These are phyloP conservation scores for Sinopyrophorus schimmeli DNA, from an alignment of 2,888 invertebrate species.

Conservation along the genomic window DNA sequence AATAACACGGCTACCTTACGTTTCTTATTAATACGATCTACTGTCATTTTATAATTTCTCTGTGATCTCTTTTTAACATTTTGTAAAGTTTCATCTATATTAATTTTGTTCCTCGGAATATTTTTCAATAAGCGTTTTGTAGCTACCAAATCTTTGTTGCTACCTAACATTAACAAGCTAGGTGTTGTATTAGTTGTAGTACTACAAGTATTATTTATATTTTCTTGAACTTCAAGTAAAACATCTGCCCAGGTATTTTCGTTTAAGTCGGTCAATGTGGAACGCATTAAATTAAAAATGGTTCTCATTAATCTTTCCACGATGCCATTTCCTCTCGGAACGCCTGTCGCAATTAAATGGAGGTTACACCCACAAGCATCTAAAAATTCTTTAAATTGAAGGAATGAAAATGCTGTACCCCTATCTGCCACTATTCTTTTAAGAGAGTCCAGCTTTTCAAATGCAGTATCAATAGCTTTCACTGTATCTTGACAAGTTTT, in stretches of 20 bases:
- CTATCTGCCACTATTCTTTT: constrained; percentile 10
- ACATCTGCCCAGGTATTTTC: not conserved
- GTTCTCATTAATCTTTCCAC: constrained; percentile 31
- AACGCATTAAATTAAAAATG: constrained; percentile 24
- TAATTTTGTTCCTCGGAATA: no score
- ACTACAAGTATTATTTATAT: not conserved
- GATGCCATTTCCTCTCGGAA: constrained; percentile 33
- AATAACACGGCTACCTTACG: no score
- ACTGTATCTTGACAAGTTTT: not conserved
- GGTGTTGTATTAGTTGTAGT: not conserved
- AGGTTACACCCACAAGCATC: constrained; percentile 15
- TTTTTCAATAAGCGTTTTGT: no score
- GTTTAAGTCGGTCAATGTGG: constrained; percentile 14
- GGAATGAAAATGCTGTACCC: constrained; percentile 19
- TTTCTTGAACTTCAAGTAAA: not conserved
- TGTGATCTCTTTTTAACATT: no score
- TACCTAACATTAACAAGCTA: not conserved
- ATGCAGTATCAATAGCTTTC: constrained; percentile 16
- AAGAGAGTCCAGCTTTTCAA: constrained; percentile 28
- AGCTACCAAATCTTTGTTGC: not conserved
- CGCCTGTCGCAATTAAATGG: constrained; percentile 32
- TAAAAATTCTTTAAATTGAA: constrained; percentile 10
- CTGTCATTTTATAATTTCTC: no score
- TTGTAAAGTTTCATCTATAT: no score
- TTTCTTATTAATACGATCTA: no score